Evolutionary conservation across 2,113 vertebrate species (phyloP).

Genomic region (Pimephales promelas): DNA sequence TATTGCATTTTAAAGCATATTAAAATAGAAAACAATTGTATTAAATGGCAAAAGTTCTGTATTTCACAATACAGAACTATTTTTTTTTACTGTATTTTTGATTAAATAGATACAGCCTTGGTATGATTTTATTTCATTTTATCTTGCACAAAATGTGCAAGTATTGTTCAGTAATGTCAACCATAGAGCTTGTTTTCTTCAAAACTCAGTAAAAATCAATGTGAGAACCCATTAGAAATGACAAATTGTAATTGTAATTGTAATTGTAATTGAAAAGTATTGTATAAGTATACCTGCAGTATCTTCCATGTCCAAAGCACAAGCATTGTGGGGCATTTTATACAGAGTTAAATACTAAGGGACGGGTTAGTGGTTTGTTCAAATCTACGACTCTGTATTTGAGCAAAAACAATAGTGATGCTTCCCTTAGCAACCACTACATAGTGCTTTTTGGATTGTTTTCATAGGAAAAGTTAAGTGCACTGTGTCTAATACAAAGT

Average conservation of each 20-base stretch:
- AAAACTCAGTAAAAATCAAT: too few relatives aligned
- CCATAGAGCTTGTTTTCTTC: too few relatives aligned
- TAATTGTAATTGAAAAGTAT: too few relatives aligned
- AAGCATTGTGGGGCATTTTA: background rate
- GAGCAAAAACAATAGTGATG: background rate
- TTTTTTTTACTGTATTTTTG: background rate
- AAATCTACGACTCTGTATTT: background rate
- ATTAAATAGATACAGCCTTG: background rate
- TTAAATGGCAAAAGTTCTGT: background rate
- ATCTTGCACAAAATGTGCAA: background rate
- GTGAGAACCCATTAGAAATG: too few relatives aligned
- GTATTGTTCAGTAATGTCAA: too few relatives aligned
- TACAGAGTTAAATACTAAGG: background rate
- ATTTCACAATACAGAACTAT: background rate
- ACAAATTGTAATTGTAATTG: too few relatives aligned
- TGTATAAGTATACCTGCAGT: too few relatives aligned
- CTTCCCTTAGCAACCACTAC: background rate
- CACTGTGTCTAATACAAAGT: conserved; percentile 11
- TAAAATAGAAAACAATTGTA: background rate
- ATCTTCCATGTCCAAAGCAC: background rate
- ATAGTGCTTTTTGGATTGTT: background rate
- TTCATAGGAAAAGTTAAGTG: background rate
- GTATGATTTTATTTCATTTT: background rate
- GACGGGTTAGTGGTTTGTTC: background rate
- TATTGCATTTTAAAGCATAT: too few relatives aligned